These are phyloP conservation scores for Andrena marginata DNA, from an alignment of 2,888 invertebrate genomes.

Conservation along the genomic window DNA sequence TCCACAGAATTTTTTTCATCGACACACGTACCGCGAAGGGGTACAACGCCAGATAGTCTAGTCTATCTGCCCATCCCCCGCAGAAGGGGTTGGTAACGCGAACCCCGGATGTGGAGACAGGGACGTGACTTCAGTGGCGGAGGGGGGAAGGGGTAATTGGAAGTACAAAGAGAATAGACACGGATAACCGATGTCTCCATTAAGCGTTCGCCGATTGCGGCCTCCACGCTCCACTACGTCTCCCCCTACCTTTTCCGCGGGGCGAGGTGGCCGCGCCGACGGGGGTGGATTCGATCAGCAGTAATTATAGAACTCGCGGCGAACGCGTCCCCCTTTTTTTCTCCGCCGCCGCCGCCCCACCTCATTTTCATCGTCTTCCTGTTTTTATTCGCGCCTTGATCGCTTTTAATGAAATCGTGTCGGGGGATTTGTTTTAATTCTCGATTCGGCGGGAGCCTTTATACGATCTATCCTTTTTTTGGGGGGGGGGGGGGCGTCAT, in stretches of 20 bases:
- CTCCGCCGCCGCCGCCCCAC: background rate
- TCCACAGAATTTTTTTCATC: constrained; percentile 28
- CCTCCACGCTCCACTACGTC: constrained; percentile 54
- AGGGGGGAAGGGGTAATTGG: constrained; percentile 69
- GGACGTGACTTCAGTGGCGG: constrained; percentile 62
- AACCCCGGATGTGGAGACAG: constrained; percentile 44
- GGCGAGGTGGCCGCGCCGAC: constrained; percentile 6
- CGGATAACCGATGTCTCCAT: constrained; percentile 76
- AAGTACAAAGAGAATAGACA: constrained; percentile 74
- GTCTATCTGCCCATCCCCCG: constrained; percentile 24
- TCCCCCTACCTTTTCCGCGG: constrained; percentile 34
- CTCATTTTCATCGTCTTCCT: background rate
- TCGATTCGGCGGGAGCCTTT: background rate
- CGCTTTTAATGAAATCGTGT: constrained; percentile 35
- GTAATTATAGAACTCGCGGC: constrained; percentile 37
- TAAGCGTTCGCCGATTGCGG: constrained; percentile 67
- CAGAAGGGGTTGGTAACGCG: background rate
- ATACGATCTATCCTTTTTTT: background rate
- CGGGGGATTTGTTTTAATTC: constrained; percentile 4
- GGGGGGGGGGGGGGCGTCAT: too few species aligned
- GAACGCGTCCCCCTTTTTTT: constrained; percentile 4
- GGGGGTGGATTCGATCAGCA: constrained; percentile 49
- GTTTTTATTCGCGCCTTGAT: background rate
- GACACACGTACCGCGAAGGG: constrained; percentile 28
- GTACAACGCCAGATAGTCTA: constrained; percentile 21